These are phyloP conservation scores for Synergus gifuensis DNA, from an alignment of 2,888 invertebrate genomes.

Conservation along the genomic window DNA sequence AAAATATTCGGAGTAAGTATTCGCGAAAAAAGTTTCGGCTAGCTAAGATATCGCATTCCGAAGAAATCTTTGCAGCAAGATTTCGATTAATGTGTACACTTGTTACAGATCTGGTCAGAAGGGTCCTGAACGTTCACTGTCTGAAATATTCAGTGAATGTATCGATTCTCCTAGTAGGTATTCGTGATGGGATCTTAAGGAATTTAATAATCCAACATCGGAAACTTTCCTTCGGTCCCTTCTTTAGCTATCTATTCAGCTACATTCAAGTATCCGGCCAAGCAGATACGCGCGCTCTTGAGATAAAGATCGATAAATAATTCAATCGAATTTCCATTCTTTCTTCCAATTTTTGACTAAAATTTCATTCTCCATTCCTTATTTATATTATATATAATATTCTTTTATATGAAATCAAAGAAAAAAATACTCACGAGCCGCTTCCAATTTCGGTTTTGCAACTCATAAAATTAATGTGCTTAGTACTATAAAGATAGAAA, in stretches of 20 bases:
- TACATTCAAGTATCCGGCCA: conserved; percentile 58
- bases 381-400: background rate
- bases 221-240: conserved; percentile 72
- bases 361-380: background rate
- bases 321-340: conserved; percentile 62
- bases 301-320: conserved; percentile 69
- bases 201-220: conserved; percentile 77
- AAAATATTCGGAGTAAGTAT: conserved; percentile 10
- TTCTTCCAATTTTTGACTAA: conserved; percentile 1
- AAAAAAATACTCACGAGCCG: background rate
- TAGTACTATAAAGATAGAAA: conserved; percentile 16
- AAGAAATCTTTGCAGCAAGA: conserved; percentile 29
- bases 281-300: conserved; percentile 49
- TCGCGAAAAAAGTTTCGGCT: conserved; percentile 1
- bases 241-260: conserved; percentile 61
- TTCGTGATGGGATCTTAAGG: conserved; percentile 75
- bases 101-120: conserved; percentile 52
- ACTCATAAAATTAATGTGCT: conserved; percentile 30
- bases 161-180: conserved; percentile 75
- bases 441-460: background rate
- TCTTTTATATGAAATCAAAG: background rate
- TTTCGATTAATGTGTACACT: conserved; percentile 56
- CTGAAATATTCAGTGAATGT: conserved; percentile 77
- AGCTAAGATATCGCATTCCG: conserved; percentile 35
- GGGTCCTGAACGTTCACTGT: conserved; percentile 59